These are phyloP conservation scores for Pteria penguin DNA, from an alignment of 2,888 invertebrate genomes.

Conservation along the genomic window DNA sequence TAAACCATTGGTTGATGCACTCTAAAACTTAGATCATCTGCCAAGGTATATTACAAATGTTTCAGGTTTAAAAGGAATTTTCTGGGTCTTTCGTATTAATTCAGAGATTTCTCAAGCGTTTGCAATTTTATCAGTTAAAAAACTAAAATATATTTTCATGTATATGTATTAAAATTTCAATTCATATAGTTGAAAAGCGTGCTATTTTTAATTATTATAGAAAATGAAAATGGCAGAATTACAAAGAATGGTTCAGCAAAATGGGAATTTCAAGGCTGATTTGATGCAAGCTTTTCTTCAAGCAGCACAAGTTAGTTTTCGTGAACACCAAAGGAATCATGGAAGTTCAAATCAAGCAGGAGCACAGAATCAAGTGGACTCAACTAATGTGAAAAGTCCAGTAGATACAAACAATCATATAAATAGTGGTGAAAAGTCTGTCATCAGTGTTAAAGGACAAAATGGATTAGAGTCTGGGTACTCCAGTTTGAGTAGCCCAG, in stretches of 20 bases:
- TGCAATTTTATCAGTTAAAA: no score
- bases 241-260: conserved; percentile 74
- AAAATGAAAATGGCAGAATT: conserved; percentile 76
- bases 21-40: no score
- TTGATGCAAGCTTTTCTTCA: conserved; percentile 74
- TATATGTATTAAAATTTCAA: no score
- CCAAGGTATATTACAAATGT: no score
- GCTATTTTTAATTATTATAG: neutral
- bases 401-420: neutral
- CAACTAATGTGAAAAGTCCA: neutral
- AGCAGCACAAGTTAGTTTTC: conserved; percentile 72
- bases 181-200: no score
- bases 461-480: conserved; percentile 61
- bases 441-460: neutral
- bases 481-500: conserved; percentile 65
- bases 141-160: no score
- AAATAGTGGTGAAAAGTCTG: neutral
- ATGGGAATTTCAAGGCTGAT: conserved; percentile 73
- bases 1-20: no score
- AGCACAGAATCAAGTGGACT: neutral
- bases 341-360: conserved; percentile 39
- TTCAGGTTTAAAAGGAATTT: no score
- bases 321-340: conserved; percentile 64
- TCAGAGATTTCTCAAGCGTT: no score
- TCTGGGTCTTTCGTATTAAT: no score